Percentiles rank a stretch among this genome's conserved stretches.
Evolutionary conservation across 2,797 vertebrate species (phyloP).

Genomic region (Typhlichthys subterraneus): DNA sequence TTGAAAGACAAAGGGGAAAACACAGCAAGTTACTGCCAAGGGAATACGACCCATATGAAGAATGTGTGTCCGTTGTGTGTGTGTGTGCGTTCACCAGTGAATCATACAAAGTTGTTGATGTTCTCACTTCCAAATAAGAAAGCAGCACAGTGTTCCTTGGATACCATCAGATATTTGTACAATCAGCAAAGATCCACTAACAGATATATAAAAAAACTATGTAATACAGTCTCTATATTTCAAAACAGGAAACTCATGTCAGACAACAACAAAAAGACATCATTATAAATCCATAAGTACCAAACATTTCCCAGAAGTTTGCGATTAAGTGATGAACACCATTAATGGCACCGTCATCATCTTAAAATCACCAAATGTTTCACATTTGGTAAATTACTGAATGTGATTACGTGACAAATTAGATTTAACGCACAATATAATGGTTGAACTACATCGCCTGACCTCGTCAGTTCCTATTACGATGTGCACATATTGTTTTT

Average conservation of each 20-base stretch:
- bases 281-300: conserved; percentile 25
- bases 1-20: conserved; percentile 33
- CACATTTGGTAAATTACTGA: conserved; percentile 19
- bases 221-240: conserved; percentile 10
- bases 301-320: conserved; percentile 25
- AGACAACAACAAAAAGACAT: conserved; percentile 32
- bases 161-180: conserved; percentile 17
- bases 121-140: conserved; percentile 3
- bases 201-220: conserved; percentile 22
- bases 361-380: background rate
- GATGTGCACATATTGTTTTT: background rate
- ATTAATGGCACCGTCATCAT: conserved; percentile 29
- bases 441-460: too few species aligned
- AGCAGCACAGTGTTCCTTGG: background rate
- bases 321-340: conserved; percentile 11
- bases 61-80: background rate
- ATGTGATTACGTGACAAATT: background rate
- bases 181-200: conserved; percentile 8
- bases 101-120: background rate
- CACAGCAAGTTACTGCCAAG: conserved; percentile 9
- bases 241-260: conserved; percentile 47
- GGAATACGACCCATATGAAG: conserved; percentile 19
- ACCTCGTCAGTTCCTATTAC: too few species aligned
- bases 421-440: too few species aligned
- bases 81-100: conserved; percentile 28